A percentile compares a stretch with the other conserved stretches of the same genome.
These are phyloP conservation scores for Turritopsis dohrnii DNA, from an alignment of 30 jellyfish, hydroid and myxozoan genomes.

Conservation along the genomic window DNA sequence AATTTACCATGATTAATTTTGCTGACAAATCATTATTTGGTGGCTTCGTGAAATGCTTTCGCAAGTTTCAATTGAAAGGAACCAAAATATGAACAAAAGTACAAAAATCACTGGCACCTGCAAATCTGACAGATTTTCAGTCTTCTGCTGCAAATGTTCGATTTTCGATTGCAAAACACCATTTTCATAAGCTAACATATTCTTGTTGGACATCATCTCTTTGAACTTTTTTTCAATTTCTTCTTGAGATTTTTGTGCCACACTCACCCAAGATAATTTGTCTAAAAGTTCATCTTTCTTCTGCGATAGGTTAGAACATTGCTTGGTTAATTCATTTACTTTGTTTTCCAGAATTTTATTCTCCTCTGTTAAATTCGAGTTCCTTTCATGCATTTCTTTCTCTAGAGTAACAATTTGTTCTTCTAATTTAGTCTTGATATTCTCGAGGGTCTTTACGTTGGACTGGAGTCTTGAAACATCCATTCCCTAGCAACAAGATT, in stretches of 20 bases:
- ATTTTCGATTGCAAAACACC: slow-evolving; percentile 61
- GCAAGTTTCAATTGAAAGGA: too few species aligned
- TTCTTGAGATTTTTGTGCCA: slow-evolving; percentile 50
- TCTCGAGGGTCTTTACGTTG: neutral
- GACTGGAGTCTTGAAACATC: neutral
- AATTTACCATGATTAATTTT: too few species aligned
- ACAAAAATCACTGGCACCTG: neutral
- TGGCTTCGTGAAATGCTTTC: too few species aligned
- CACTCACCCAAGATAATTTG: slow-evolving; percentile 37
- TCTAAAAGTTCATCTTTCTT: slow-evolving; percentile 26
- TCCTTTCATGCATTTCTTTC: neutral
- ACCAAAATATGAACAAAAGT: too few species aligned
- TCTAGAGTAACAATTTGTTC: neutral
- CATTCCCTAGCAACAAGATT: neutral
- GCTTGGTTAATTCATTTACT: slow-evolving; percentile 16
- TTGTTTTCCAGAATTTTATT: slow-evolving; percentile 14
- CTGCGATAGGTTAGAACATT: neutral
- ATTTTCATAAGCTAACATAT: slow-evolving; percentile 58
- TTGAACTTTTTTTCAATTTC: slow-evolving; percentile 47
- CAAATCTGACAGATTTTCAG: neutral
- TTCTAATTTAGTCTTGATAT: neutral
- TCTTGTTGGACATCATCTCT: slow-evolving; percentile 49
- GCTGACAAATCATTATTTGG: too few species aligned
- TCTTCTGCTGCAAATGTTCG: neutral
- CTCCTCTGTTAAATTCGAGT: neutral